Percentiles rank a stretch among this genome's conserved stretches.
Evolutionary conservation across 2,113 vertebrate species (phyloP).

Genomic region (Origma solitaria): DNA sequence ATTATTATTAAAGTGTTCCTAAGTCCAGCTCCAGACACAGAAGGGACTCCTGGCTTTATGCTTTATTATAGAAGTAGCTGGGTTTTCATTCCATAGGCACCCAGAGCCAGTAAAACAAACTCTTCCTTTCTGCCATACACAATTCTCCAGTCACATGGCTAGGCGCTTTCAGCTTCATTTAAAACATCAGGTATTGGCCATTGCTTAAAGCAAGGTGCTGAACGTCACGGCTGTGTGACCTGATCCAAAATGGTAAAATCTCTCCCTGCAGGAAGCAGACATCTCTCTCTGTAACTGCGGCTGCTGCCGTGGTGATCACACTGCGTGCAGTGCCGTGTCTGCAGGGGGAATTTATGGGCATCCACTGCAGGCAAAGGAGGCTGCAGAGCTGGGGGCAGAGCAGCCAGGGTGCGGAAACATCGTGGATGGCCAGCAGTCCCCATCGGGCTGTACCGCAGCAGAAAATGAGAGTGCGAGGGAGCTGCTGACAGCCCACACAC

Average conservation of each 20-base stretch:
- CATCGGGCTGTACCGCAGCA: background rate
- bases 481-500: slow-evolving; percentile 25
- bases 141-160: background rate
- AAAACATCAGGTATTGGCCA: background rate
- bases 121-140: background rate
- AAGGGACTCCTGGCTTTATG: background rate
- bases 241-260: background rate
- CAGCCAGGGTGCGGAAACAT: background rate
- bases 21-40: background rate
- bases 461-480: background rate
- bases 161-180: background rate
- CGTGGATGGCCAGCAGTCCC: background rate
- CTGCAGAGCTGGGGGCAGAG: background rate
- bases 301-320: background rate
- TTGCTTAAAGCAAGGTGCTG: background rate
- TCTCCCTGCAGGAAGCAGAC: background rate
- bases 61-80: background rate
- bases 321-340: background rate
- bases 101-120: background rate
- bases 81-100: background rate
- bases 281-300: background rate
- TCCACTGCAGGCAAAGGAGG: background rate
- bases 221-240: background rate
- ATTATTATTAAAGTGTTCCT: background rate
- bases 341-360: background rate